These are phyloP conservation scores for Clarias fuscus DNA, from an alignment of 2,797 vertebrate genomes.

Conservation along the genomic window DNA sequence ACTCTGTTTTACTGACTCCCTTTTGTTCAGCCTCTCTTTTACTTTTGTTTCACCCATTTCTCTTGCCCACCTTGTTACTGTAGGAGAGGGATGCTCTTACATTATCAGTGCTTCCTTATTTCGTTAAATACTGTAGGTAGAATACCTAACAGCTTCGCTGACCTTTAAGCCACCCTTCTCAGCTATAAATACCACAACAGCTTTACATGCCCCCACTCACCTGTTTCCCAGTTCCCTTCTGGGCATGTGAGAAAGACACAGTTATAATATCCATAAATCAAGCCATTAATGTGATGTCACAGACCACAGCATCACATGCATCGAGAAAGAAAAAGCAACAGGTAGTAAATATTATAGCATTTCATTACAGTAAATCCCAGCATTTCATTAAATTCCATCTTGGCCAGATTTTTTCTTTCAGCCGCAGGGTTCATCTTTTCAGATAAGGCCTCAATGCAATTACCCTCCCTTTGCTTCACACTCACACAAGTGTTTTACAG, in stretches of 20 bases:
- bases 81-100: neutral
- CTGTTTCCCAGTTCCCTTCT: conserved; percentile 33
- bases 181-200: conserved; percentile 27
- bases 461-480: neutral
- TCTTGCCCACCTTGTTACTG: neutral
- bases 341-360: conserved; percentile 1
- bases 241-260: conserved; percentile 32
- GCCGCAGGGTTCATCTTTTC: neutral
- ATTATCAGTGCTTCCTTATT: neutral
- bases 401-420: neutral
- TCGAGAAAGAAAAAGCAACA: neutral
- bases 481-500: conserved; percentile 20
- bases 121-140: neutral
- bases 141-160: conserved; percentile 13
- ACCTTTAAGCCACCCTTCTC: conserved; percentile 9
- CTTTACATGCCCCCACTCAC: conserved; percentile 33
- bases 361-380: neutral
- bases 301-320: neutral
- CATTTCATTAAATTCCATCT: neutral
- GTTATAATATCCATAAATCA: conserved; percentile 17
- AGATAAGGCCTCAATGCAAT: conserved; percentile 5
- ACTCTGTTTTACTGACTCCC: neutral
- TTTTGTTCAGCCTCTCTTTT: neutral
- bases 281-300: conserved; percentile 19
- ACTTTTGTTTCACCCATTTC: neutral